phyloP scores from a whole-genome alignment of 2,888 invertebrate genomes.

The Ophioninae sp. region DNA sequence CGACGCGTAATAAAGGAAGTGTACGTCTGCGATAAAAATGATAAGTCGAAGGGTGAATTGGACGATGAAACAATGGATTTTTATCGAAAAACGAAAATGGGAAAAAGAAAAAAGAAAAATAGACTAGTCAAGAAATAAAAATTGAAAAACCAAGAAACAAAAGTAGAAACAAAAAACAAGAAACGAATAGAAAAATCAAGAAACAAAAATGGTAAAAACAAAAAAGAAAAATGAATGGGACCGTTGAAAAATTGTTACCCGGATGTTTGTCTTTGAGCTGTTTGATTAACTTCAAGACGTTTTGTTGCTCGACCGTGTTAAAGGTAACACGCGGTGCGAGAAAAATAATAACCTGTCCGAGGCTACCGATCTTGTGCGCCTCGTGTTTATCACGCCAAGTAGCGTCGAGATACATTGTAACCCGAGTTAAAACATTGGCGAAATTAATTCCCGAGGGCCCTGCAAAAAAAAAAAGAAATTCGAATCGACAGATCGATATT shows the following conservation, averaged over 20 bases:
- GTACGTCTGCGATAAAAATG: conserved; percentile 64
- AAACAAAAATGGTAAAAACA: neutral
- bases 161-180: too few species aligned
- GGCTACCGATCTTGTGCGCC: conserved; percentile 67
- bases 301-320: conserved; percentile 61
- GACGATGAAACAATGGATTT: neutral
- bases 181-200: too few species aligned
- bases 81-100: neutral
- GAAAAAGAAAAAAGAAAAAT: neutral
- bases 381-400: conserved; percentile 67
- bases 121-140: too few species aligned
- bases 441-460: conserved; percentile 72
- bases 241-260: conserved; percentile 62
- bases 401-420: conserved; percentile 66
- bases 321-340: conserved; percentile 67
- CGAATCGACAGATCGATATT: neutral
- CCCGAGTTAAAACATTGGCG: conserved; percentile 62
- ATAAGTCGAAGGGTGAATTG: conserved; percentile 3
- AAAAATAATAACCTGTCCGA: conserved; percentile 72
- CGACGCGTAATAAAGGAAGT: conserved; percentile 71
- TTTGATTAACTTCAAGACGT: conserved; percentile 62
- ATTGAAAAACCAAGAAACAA: too few species aligned
- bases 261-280: conserved; percentile 70
- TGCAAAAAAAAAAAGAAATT: conserved; percentile 23
- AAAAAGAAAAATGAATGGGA: neutral